Conservation (phyloP, 2,888 invertebrate species). For the Napeogenes inachia region DNA sequence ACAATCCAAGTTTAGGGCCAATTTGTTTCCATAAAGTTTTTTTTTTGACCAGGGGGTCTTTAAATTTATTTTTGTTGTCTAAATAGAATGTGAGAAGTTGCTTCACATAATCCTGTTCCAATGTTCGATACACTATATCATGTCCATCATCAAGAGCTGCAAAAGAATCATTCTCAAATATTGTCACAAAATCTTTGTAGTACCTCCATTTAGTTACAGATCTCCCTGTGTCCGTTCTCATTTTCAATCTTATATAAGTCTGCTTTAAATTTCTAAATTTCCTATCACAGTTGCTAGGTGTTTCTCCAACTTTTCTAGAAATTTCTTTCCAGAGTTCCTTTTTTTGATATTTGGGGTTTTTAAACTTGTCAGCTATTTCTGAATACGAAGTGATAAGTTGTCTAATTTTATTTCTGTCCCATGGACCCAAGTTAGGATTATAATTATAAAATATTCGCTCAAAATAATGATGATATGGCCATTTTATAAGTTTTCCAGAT, state of each 20-base stretch:
- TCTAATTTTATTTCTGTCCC: constrained; percentile 58
- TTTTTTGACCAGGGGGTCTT: constrained; percentile 57
- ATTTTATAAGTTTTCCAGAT: constrained; percentile 57
- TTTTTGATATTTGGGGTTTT: constrained; percentile 58
- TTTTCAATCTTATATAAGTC: constrained; percentile 59
- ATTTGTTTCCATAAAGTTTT: constrained; percentile 58
- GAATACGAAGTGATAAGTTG: constrained; percentile 55
- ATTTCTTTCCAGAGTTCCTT: constrained; percentile 68
- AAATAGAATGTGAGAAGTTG: constrained; percentile 59
- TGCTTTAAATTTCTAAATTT: constrained; percentile 69
- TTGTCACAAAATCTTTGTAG: constrained; percentile 60
- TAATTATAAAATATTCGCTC: constrained; percentile 65
- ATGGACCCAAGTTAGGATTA: constrained; percentile 50
- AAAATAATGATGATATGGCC: constrained; percentile 65
- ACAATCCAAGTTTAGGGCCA: constrained; percentile 50
- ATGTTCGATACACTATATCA: constrained; percentile 34
- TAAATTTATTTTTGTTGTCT: constrained; percentile 60
- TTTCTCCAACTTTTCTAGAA: constrained; percentile 50
- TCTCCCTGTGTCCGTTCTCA: constrained; percentile 47
- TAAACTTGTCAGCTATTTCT: constrained; percentile 59
- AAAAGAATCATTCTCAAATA: constrained; percentile 42
- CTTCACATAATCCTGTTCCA: constrained; percentile 56
- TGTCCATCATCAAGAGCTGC: constrained; percentile 31
- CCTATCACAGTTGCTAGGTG: constrained; percentile 56
- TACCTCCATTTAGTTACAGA: constrained; percentile 62